Evolutionary conservation across 2,113 vertebrate genomes (phyloP).

Genomic region (Campylomormyrus numenius): DNA sequence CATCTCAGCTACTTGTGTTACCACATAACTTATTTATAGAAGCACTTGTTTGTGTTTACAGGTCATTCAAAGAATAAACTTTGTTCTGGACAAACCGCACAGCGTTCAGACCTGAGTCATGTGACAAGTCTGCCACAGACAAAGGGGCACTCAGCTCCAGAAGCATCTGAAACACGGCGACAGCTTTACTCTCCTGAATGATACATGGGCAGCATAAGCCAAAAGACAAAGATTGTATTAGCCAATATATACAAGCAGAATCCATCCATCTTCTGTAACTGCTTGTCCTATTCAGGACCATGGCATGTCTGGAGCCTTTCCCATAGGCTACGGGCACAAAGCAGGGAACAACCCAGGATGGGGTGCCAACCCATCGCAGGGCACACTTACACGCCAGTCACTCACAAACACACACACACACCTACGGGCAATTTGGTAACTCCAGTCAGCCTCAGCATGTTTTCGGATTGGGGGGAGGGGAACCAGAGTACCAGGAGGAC

Average conservation of each 20-base stretch:
- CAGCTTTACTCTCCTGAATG: background rate
- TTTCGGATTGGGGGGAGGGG: too few species aligned
- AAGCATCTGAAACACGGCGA: background rate
- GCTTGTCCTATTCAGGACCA: too few species aligned
- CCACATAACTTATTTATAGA: background rate
- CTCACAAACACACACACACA: too few species aligned
- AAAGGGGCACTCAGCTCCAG: background rate
- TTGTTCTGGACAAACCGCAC: background rate
- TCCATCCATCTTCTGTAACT: background rate
- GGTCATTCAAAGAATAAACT: background rate
- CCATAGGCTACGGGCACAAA: too few species aligned
- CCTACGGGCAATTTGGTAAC: too few species aligned
- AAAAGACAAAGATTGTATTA: background rate
- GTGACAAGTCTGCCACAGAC: background rate
- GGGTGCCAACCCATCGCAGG: too few species aligned
- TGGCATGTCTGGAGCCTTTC: too few species aligned
- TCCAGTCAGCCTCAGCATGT: too few species aligned
- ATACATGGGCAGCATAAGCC: background rate
- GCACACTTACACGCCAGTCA: too few species aligned
- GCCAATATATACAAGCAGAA: background rate
- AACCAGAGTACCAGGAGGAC: too few species aligned
- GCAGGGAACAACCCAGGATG: too few species aligned
- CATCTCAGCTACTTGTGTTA: background rate
- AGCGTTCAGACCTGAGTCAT: background rate
- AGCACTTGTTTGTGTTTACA: background rate